Percentiles rank a stretch among this genome's conserved stretches.
These are phyloP conservation scores for Polyergus mexicanus DNA, from an alignment of 1,140 invertebrate species.

Conservation along the genomic window DNA sequence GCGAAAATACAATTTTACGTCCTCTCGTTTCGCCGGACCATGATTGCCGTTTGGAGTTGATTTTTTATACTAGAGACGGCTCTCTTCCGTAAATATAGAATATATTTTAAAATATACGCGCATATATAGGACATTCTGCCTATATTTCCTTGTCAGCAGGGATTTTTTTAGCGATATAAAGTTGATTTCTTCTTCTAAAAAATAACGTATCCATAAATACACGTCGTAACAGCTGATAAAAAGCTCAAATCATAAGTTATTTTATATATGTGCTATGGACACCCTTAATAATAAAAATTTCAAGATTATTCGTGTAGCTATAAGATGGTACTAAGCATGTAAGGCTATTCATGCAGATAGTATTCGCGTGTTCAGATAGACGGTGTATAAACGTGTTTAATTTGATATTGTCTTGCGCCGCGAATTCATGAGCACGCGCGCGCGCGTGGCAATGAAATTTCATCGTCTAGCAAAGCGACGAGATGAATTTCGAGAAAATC, in stretches of 20 bases:
- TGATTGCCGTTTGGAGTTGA: constrained; percentile 34
- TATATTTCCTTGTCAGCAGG: neutral
- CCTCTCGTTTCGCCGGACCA: constrained; percentile 27
- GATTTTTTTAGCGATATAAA: neutral
- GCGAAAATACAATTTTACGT: constrained; percentile 39
- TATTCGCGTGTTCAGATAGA: neutral
- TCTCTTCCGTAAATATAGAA: neutral
- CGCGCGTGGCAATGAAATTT: constrained; percentile 31
- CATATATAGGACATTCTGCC: neutral
- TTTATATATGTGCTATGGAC: neutral
- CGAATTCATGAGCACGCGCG: constrained; percentile 35
- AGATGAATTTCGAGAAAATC: constrained; percentile 54
- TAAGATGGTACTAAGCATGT: neutral
- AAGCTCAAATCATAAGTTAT: neutral
- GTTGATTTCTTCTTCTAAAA: neutral
- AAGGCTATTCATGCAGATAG: neutral
- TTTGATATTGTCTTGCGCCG: constrained; percentile 43
- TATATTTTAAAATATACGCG: constrained; percentile 5
- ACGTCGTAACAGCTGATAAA: neutral
- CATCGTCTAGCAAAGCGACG: constrained; percentile 52
- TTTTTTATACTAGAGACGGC: constrained; percentile 27
- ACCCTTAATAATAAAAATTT: neutral
- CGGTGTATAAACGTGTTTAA: constrained; percentile 19
- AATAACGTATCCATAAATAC: neutral
- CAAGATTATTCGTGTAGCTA: neutral